Evolutionary conservation across 1,140 invertebrate genomes (phyloP).

Genomic region (Macrobrachium nipponense): DNA sequence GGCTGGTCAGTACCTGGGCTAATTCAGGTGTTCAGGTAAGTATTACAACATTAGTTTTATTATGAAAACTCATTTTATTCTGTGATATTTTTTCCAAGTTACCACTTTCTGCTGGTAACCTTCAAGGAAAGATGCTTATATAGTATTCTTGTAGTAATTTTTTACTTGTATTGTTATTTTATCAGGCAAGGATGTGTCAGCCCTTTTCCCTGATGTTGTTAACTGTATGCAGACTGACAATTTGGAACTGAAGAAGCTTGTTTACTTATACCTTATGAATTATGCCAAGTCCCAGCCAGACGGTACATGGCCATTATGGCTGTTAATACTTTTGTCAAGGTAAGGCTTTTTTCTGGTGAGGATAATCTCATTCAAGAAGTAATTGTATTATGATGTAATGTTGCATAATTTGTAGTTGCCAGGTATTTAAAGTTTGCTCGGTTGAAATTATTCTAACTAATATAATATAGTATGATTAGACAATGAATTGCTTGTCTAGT

Average conservation of each 20-base stretch:
- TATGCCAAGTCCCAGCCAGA: constrained; percentile 99
- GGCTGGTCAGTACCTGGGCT: too few species aligned
- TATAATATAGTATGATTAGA: too few species aligned
- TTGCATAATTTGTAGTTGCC: too few species aligned
- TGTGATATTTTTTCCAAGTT: too few species aligned
- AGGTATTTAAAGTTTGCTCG: too few species aligned
- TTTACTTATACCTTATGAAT: constrained; percentile 99
- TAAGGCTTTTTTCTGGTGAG: constrained; percentile 68
- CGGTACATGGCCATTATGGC: constrained; percentile 99
- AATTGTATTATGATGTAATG: not conserved
- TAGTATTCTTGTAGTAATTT: constrained; percentile 10
- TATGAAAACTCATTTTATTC: too few species aligned
- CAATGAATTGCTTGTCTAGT: too few species aligned
- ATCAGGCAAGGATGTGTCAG: constrained; percentile 85
- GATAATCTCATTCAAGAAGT: not conserved
- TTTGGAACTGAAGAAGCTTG: constrained; percentile 98
- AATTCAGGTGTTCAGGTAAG: too few species aligned
- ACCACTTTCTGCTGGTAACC: too few species aligned
- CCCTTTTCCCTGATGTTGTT: constrained; percentile 98
- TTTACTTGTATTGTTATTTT: constrained; percentile 45
- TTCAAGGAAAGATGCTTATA: not conserved
- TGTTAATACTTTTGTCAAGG: constrained; percentile 99
- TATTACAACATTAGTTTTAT: too few species aligned
- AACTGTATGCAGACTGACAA: constrained; percentile 99
- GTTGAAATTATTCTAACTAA: too few species aligned